Percentiles rank a stretch among this genome's conserved stretches.
Evolutionary conservation across 2,113 vertebrate species (phyloP).

Genomic region (Tympanuchus pallidicinctus): DNA sequence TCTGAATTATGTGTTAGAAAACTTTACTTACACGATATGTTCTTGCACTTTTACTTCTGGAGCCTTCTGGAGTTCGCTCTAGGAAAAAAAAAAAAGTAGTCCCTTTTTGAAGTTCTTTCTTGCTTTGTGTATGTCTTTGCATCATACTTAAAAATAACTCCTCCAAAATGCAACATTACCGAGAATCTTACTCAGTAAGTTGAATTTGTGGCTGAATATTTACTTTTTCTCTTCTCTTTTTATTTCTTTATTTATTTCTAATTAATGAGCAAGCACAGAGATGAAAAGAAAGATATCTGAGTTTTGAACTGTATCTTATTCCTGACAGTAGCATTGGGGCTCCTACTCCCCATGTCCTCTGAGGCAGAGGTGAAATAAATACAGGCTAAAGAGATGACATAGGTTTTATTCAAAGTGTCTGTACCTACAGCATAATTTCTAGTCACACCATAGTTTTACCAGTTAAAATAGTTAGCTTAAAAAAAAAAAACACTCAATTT

Average conservation of each 20-base stretch:
- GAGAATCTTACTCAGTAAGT: background rate
- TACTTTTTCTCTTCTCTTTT: background rate
- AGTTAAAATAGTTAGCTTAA: background rate
- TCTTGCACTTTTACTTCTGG: background rate
- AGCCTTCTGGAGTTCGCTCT: no score
- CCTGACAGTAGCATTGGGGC: background rate
- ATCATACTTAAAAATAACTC: background rate
- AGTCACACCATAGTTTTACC: background rate
- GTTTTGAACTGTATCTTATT: background rate
- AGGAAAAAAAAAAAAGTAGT: background rate
- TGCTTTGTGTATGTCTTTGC: background rate
- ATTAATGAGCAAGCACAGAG: background rate
- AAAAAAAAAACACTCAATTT: background rate
- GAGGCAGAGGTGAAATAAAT: background rate
- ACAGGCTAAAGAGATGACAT: background rate
- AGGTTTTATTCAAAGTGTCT: background rate
- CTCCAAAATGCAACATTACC: background rate
- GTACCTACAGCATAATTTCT: background rate
- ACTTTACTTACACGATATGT: conserved; percentile 2
- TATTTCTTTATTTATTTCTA: background rate
- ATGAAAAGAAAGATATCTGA: background rate
- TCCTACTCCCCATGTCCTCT: background rate
- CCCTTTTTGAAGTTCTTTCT: background rate
- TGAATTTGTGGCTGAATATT: background rate
- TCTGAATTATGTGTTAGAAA: conserved; percentile 18